Evolutionary conservation across 2,888 invertebrate species (phyloP).

Genomic region (Phania funesta): DNA sequence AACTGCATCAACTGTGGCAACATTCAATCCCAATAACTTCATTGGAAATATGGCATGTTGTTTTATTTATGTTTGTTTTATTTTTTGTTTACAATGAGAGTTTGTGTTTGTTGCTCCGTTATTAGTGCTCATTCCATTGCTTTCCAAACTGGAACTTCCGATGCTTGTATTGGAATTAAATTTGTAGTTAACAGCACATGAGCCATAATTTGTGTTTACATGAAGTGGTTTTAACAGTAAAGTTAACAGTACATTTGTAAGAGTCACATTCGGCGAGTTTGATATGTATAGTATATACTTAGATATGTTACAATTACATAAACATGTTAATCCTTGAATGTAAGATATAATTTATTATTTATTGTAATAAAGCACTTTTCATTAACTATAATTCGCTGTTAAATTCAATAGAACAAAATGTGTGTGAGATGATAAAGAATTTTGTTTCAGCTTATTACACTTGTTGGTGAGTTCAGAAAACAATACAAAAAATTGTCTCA

Average conservation of each 20-base stretch:
- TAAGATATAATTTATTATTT: not conserved
- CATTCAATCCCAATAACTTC: constrained; percentile 64
- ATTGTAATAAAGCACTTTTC: too few species aligned
- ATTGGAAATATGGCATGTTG: constrained; percentile 55
- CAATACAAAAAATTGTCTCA: too few species aligned
- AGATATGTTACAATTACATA: not conserved
- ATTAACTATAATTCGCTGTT: too few species aligned
- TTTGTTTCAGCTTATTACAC: too few species aligned
- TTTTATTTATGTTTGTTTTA: constrained; percentile 37
- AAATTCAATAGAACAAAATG: too few species aligned
- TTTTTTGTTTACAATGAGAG: constrained; percentile 33
- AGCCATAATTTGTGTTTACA: not conserved
- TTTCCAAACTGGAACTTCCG: constrained; percentile 28
- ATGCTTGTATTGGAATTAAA: not conserved
- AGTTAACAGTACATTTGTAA: not conserved
- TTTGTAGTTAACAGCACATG: constrained; percentile 14
- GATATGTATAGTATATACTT: not conserved
- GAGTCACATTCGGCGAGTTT: constrained; percentile 48
- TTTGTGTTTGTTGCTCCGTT: constrained; percentile 26
- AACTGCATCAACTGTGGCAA: constrained; percentile 67
- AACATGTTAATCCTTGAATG: not conserved
- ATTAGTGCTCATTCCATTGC: not conserved
- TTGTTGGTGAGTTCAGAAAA: too few species aligned
- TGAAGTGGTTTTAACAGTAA: not conserved
- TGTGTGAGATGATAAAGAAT: too few species aligned